Percentiles rank a stretch among this genome's conserved stretches.
These are phyloP conservation scores for Excalfactoria chinensis DNA, from an alignment of 2,113 vertebrate species.

Conservation along the genomic window DNA sequence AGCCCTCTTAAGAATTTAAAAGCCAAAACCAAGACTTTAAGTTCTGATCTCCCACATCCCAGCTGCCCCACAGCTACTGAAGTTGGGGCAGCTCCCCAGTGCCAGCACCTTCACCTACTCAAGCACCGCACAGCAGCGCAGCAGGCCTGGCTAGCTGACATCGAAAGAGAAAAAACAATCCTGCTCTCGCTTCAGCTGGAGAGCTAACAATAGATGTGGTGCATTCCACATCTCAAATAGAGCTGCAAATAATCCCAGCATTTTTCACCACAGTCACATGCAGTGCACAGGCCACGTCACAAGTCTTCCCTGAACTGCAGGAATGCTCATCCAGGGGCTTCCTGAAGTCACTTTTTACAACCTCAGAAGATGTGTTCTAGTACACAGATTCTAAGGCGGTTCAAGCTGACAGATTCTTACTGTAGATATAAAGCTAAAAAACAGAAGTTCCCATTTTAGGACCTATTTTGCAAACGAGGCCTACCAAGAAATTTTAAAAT, in stretches of 20 bases:
- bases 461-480: neutral
- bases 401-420: neutral
- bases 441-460: neutral
- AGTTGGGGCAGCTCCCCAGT: neutral
- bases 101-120: conserved; percentile 9
- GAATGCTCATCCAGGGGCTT: neutral
- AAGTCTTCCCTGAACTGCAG: neutral
- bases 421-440: neutral
- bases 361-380: neutral
- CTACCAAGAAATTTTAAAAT: neutral
- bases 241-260: conserved; percentile 59
- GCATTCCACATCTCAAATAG: conserved; percentile 43
- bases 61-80: neutral
- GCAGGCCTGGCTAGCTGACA: conserved; percentile 9
- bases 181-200: conserved; percentile 43
- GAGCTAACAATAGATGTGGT: conserved; percentile 53
- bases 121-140: neutral
- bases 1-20: neutral
- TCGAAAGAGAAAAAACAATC: conserved; percentile 55
- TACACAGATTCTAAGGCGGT: neutral
- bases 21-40: neutral
- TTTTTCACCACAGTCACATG: neutral
- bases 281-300: neutral
- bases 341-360: neutral
- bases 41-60: neutral